These are phyloP conservation scores for Phocoena sinus DNA, from an alignment of 2,113 vertebrate genomes.

Conservation along the genomic window DNA sequence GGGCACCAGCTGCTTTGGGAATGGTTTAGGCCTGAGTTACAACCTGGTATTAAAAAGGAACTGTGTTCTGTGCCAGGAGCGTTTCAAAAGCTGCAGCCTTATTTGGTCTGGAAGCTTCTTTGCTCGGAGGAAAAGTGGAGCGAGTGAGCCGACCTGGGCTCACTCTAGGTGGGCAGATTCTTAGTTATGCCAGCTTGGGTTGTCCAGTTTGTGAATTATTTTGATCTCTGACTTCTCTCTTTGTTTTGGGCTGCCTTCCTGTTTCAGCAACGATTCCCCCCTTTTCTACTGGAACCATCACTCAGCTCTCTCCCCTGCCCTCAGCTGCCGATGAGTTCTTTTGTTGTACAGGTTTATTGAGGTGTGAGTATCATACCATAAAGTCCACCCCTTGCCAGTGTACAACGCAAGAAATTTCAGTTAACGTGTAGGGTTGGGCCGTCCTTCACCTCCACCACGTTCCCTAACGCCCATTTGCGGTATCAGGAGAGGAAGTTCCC, in stretches of 20 bases:
- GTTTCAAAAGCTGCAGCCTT: slow-evolving; percentile 40
- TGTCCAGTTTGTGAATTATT: fast-evolving
- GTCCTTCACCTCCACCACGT: fast-evolving
- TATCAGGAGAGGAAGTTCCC: background rate
- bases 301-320: background rate
- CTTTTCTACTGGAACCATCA: fast-evolving
- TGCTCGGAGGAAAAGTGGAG: background rate
- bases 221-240: fast-evolving
- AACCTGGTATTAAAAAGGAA: background rate
- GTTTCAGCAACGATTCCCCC: fast-evolving
- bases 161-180: background rate
- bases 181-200: fast-evolving
- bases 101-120: slow-evolving; percentile 75
- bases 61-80: slow-evolving; percentile 10
- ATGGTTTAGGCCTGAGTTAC: background rate
- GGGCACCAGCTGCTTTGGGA: background rate
- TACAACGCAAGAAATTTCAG: fast-evolving
- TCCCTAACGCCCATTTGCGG: fast-evolving
- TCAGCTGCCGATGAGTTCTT: fast-evolving
- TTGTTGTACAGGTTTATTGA: fast-evolving
- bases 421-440: fast-evolving
- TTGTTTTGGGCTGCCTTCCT: background rate
- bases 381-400: fast-evolving
- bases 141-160: background rate
- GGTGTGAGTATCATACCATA: fast-evolving